phyloP scores from a whole-genome alignment of 2,113 vertebrate species.

The Hemiscyllium ocellatum region DNA sequence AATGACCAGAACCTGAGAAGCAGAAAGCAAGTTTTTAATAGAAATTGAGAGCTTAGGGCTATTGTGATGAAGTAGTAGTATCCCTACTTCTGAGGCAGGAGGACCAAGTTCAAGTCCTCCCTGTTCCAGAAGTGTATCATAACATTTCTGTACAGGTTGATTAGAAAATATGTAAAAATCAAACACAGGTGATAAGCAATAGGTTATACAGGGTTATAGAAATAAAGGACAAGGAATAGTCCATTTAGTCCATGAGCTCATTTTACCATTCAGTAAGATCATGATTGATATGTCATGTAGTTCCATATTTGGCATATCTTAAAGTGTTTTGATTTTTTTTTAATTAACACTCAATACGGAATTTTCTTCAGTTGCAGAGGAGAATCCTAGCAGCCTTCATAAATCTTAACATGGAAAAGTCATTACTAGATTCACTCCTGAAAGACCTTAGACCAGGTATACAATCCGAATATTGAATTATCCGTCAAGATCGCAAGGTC shows the following conservation, averaged over 20 bases:
- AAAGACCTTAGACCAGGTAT: not conserved
- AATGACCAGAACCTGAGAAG: not conserved
- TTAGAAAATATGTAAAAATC: not conserved
- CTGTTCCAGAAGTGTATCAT: too few species aligned
- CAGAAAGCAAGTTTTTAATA: not conserved
- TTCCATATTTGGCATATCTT: not conserved
- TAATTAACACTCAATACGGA: not conserved
- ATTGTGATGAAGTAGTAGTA: too few species aligned
- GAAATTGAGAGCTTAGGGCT: not conserved
- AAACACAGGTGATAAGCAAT: not conserved
- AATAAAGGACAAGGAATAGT: not conserved
- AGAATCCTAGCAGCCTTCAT: not conserved
- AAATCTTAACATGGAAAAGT: not conserved
- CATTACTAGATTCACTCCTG: not conserved
- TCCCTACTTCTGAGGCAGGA: too few species aligned
- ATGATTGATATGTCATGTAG: not conserved
- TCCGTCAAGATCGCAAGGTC: too few species aligned
- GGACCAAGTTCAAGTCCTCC: too few species aligned
- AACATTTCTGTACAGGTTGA: too few species aligned
- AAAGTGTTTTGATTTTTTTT: not conserved
- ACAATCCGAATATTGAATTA: too few species aligned
- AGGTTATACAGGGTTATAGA: too few species aligned
- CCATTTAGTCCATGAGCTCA: not conserved
- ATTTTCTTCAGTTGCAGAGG: too few species aligned
- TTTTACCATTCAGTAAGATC: not conserved